phyloP scores from a whole-genome alignment of 2,888 invertebrate genomes.

The Cylindroiulus punctatus region DNA sequence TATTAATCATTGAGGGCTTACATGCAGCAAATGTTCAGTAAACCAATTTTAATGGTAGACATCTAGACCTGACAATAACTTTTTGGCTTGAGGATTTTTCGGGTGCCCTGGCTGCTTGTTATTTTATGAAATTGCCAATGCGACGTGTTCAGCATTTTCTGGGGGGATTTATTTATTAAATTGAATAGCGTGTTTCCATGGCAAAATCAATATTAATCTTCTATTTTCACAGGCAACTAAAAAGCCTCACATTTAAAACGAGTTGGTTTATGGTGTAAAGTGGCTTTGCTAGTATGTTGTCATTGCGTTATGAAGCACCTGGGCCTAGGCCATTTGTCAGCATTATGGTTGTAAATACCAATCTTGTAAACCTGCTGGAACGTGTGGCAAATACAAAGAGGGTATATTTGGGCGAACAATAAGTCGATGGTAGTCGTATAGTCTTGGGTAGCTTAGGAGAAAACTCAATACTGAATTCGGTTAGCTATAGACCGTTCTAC shows the following conservation, averaged over 20 bases:
- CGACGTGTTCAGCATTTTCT: constrained; percentile 11
- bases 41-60: too few relatives aligned
- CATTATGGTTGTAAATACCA: constrained; percentile 25
- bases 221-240: constrained; percentile 5
- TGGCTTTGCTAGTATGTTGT: constrained; percentile 11
- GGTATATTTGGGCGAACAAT: neutral
- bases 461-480: neutral
- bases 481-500: neutral
- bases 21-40: too few relatives aligned
- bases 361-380: constrained; percentile 6
- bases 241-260: constrained; percentile 9
- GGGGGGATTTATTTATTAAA: constrained; percentile 16
- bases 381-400: constrained; percentile 24
- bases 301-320: constrained; percentile 38
- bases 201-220: constrained; percentile 34
- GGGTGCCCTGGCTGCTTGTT: neutral
- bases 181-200: constrained; percentile 42
- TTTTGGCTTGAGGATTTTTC: neutral
- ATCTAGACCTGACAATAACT: neutral
- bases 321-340: constrained; percentile 23
- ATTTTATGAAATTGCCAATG: constrained; percentile 8
- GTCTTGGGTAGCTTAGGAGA: neutral
- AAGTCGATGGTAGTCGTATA: neutral
- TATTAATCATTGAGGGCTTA: too few relatives aligned
- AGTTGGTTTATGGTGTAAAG: constrained; percentile 28